Percentiles rank a stretch among this genome's conserved stretches.
Evolutionary conservation across 64 coral and sea anemone genomes (phyloP).

Genomic region (Astreopora myriophthalma): DNA sequence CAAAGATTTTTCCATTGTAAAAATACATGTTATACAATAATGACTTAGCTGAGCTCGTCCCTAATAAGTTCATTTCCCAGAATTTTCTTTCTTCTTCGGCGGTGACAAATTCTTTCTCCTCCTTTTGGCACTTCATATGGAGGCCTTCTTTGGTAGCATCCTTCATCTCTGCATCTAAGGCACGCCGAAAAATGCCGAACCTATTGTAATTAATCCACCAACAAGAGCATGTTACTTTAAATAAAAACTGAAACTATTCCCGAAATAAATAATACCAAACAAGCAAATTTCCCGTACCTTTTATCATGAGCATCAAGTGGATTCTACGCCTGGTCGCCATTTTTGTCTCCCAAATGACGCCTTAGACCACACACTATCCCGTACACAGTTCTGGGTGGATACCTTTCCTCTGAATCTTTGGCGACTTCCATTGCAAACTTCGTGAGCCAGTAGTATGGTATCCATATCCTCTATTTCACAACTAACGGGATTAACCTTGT

Average conservation of each 20-base stretch:
- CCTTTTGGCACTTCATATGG: conserved; percentile 11
- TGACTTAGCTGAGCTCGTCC: conserved; percentile 39
- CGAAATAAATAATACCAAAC: not conserved
- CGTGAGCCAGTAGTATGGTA: too few relatives aligned
- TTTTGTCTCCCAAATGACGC: too few relatives aligned
- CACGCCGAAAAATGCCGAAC: conserved; percentile 27
- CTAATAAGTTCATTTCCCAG: conserved; percentile 26
- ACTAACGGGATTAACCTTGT: too few relatives aligned
- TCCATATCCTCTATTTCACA: too few relatives aligned
- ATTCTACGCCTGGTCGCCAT: too few relatives aligned
- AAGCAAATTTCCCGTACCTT: too few relatives aligned
- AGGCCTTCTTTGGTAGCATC: not conserved
- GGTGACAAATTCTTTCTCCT: conserved; percentile 32
- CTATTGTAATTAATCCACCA: conserved; percentile 2
- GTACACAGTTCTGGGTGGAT: too few relatives aligned
- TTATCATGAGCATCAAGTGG: too few relatives aligned
- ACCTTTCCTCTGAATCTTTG: too few relatives aligned
- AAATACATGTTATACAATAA: conserved; percentile 57
- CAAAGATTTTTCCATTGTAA: conserved; percentile 64
- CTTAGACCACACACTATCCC: too few relatives aligned
- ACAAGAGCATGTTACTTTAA: conserved; percentile 14
- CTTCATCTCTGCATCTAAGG: not conserved
- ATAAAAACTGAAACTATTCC: conserved; percentile 21
- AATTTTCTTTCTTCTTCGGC: conserved; percentile 51
- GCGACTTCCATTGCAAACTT: too few relatives aligned